Evolutionary conservation across 1,140 invertebrate genomes (phyloP), one percentile per base, ranked within the genome.

Genomic region (Neelides sp.): DNA sequence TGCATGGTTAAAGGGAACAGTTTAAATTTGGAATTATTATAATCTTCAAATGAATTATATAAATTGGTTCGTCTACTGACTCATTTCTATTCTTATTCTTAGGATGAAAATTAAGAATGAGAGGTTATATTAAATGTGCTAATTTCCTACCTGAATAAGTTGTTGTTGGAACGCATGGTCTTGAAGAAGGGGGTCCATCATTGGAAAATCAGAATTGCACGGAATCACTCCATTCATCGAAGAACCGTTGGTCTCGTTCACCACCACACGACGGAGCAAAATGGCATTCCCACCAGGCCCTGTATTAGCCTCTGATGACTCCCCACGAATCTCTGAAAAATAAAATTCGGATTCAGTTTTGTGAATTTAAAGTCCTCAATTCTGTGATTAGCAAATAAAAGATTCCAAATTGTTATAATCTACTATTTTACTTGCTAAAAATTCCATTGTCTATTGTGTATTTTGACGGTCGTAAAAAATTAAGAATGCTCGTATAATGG

Each of bases 151-250:
- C 54, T 60, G 58, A 24, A 60, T 36, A 15, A 60, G 49, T 41
- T 60, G 58, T 55, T 60, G 58, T 37, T 60, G 58, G 48, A 60
- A 57, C 17, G 55, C 52, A 40, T 57, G 58, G 50, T 60, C 58
- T 51, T 57, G 58, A 35, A 60, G 43, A 17, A 60, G 17, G 34
- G 58, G 58, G 23, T 60, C 58, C 58, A 60, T 60, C 54, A 60
- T 57, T 30, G 48, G 51, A 36, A 60, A 47, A 37, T 55, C 50
- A 19, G 47, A 44, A 41, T 50, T 48, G 19, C 43, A 17, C 15
- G 58, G 47, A 50, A 57, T 60, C 10, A 60, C 23, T 12, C 58
- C 58, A 35, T 60, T 57, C 15, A 36, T 34, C 12, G 50, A 39
- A 40, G 39, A 36, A 42, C 50, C 48, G 35, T 55, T 57, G n/a